These are phyloP conservation scores for Parapristionchus giblindavisi DNA, from an alignment of 2,888 invertebrate genomes.

Conservation along the genomic window DNA sequence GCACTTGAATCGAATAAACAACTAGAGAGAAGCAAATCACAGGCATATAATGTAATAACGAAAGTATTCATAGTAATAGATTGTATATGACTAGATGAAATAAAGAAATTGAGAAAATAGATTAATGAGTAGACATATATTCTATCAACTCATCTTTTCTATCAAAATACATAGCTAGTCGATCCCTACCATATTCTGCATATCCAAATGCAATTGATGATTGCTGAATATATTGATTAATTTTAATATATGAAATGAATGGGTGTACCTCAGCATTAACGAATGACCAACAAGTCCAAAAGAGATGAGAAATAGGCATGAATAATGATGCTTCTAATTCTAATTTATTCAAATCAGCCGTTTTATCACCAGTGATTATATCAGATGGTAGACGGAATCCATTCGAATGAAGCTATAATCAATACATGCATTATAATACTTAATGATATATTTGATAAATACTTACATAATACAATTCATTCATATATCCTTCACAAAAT, in stretches of 20 bases:
- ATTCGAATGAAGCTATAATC: conserved; percentile 46
- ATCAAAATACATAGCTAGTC: conserved; percentile 55
- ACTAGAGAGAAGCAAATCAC: conserved; percentile 5
- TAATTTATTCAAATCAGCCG: conserved; percentile 47
- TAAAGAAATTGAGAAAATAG: neutral
- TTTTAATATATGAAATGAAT: neutral
- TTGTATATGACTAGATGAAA: neutral
- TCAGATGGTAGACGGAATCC: conserved; percentile 54
- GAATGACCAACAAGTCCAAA: conserved; percentile 58
- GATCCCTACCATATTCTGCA: conserved; percentile 53
- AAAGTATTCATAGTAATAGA: too few relatives aligned
- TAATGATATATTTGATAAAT: neutral
- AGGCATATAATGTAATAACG: too few relatives aligned
- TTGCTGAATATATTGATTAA: conserved; percentile 38
- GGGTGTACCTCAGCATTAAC: conserved; percentile 50
- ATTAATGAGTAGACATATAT: conserved; percentile 39
- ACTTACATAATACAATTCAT: conserved; percentile 52
- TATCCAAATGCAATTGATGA: conserved; percentile 53
- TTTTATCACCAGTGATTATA: conserved; percentile 49
- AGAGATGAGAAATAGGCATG: conserved; percentile 57
- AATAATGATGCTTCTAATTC: conserved; percentile 51
- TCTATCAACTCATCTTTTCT: conserved; percentile 49
- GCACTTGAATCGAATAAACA: neutral
- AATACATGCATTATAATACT: neutral
- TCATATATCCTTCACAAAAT: conserved; percentile 51